A percentile compares a stretch with the other conserved stretches of the same genome.
Conservation (phyloP, 1,140 invertebrate genomes). For the Ceratitis capitata region DNA sequence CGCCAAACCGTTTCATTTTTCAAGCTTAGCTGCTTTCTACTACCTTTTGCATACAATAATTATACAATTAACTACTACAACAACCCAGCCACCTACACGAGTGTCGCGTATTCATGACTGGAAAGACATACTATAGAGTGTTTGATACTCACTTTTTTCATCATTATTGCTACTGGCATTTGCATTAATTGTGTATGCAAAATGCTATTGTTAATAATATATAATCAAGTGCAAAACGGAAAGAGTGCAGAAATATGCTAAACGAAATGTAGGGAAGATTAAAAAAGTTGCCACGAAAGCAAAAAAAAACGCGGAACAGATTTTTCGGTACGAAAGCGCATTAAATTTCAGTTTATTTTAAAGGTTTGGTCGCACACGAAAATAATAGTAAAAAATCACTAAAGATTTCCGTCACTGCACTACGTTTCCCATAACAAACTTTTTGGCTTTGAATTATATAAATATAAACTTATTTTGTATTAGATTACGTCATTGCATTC, state of each 20-base stretch:
- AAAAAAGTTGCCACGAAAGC: not conserved
- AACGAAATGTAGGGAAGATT: not conserved
- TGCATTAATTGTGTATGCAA: conserved; percentile 52
- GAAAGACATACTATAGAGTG: no score
- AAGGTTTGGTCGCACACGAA: no score
- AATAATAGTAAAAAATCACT: no score
- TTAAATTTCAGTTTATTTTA: no score
- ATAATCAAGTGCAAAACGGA: conserved; percentile 39
- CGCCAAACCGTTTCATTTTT: not conserved
- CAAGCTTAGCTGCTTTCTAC: conserved; percentile 15
- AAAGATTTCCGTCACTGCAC: no score
- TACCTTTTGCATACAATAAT: conserved; percentile 17
- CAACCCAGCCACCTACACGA: conserved; percentile 1
- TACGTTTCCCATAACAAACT: no score
- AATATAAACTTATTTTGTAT: no score
- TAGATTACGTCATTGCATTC: no score
- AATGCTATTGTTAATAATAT: conserved; percentile 59
- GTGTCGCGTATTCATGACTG: not conserved
- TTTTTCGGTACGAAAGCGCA: no score
- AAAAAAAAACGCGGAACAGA: no score
- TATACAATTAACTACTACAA: conserved; percentile 17
- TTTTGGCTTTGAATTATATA: no score
- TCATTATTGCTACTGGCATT: conserved; percentile 39
- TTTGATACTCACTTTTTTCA: not conserved
- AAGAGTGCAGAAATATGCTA: not conserved